Conservation (phyloP, 2,888 invertebrate species). For the Tuberolachnus salignus region DNA sequence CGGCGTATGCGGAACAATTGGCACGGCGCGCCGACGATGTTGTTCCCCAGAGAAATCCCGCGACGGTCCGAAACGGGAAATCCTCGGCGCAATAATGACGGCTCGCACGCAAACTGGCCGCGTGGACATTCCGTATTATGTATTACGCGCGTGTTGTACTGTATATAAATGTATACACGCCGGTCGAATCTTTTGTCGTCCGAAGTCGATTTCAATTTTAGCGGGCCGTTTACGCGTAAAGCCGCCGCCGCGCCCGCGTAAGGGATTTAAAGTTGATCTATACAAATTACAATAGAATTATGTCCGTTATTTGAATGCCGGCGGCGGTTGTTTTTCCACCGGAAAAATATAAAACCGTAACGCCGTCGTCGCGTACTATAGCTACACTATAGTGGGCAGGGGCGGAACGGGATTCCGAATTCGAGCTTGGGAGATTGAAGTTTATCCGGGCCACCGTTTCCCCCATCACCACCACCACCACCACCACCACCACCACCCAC, state of each 20-base stretch:
- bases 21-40: constrained; percentile 5
- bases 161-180: neutral
- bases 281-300: too few species aligned
- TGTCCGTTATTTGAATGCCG: constrained; percentile 1
- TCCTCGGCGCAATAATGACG: constrained; percentile 53
- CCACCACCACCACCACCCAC: too few species aligned
- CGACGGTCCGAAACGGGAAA: constrained; percentile 34
- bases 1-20: constrained; percentile 42
- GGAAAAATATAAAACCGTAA: too few species aligned
- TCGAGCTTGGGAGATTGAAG: too few species aligned
- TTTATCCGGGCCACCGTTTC: too few species aligned
- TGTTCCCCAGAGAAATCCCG: constrained; percentile 33
- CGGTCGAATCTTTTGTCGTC: constrained; percentile 14
- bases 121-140: neutral
- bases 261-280: constrained; percentile 38
- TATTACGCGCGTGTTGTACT: neutral
- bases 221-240: neutral
- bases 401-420: too few species aligned
- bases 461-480: too few species aligned
- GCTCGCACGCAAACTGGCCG: constrained; percentile 48
- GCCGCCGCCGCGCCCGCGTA: constrained; percentile 5
- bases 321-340: neutral
- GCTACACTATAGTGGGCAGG: too few species aligned
- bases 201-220: constrained; percentile 45
- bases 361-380: too few species aligned